phyloP scores from a whole-genome alignment of 2,888 invertebrate genomes.

The Lingula anatina region DNA sequence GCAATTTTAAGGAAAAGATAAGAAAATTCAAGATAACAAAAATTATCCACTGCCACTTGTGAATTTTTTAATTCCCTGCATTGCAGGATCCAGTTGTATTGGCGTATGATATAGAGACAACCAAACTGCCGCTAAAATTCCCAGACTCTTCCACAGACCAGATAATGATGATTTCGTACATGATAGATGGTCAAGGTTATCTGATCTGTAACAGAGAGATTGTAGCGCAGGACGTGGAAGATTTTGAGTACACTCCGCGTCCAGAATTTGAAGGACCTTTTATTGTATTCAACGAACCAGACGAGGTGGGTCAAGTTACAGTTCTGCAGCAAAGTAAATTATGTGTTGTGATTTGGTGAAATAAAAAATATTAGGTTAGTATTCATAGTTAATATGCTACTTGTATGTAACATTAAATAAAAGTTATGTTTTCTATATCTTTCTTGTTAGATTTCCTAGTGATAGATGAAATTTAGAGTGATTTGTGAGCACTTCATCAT shows the following conservation, averaged over 20 bases:
- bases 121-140: slow-evolving; percentile 95
- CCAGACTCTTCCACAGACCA: slow-evolving; percentile 91
- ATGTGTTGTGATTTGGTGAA: too few species aligned
- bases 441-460: too few species aligned
- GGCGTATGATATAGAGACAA: slow-evolving; percentile 98
- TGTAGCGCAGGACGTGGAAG: slow-evolving; percentile 85
- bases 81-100: slow-evolving; percentile 79
- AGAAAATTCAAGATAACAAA: not conserved
- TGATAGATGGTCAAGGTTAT: slow-evolving; percentile 94
- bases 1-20: too few species aligned
- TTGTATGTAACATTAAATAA: too few species aligned
- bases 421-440: too few species aligned
- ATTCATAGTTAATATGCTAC: too few species aligned
- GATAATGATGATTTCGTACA: slow-evolving; percentile 99
- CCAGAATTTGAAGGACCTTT: slow-evolving; percentile 93
- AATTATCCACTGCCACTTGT: not conserved
- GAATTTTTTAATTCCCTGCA: not conserved
- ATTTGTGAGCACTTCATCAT: not conserved
- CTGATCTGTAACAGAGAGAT: slow-evolving; percentile 96
- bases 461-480: too few species aligned
- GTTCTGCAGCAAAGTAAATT: too few species aligned
- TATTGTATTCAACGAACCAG: slow-evolving; percentile 85
- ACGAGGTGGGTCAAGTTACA: slow-evolving; percentile 61
- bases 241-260: slow-evolving; percentile 97
- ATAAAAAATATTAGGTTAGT: not conserved